Evolutionary conservation across 2,113 vertebrate species (phyloP).

Genomic region (Sorex araneus): DNA sequence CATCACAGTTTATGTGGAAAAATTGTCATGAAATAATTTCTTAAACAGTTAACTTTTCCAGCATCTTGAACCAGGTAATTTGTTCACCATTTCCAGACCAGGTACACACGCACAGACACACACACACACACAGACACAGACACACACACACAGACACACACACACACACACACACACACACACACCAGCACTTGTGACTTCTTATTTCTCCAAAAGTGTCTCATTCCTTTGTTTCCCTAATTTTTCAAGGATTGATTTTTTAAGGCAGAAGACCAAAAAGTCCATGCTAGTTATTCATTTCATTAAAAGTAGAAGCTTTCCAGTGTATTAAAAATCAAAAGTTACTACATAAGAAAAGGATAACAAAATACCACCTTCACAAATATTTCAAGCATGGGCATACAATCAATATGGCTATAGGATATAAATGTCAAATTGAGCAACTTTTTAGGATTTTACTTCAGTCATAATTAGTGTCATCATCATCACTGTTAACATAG

Average conservation of each 20-base stretch:
- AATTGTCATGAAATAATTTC: background rate
- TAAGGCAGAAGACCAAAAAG: background rate
- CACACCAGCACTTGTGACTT: background rate
- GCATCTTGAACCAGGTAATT: background rate
- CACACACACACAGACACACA: background rate
- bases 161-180: background rate
- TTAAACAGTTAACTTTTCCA: background rate
- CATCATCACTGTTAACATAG: background rate
- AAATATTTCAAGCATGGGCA: background rate
- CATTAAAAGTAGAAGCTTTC: background rate
- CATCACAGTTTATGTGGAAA: background rate
- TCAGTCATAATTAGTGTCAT: background rate
- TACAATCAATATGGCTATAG: background rate
- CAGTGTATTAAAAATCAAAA: slow-evolving; percentile 36
- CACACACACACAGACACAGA: too few relatives aligned
- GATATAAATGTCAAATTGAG: background rate
- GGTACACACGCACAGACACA: background rate
- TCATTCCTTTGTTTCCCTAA: background rate
- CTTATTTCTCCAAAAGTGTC: background rate
- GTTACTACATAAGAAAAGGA: slow-evolving; percentile 26
- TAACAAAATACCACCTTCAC: slow-evolving; percentile 22
- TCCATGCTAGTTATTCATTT: background rate
- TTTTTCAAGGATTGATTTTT: background rate
- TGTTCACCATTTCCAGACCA: background rate
- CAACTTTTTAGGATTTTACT: slow-evolving; percentile 46